Evolutionary conservation across 2,113 vertebrate species (phyloP).

Genomic region (Ophiodon elongatus): DNA sequence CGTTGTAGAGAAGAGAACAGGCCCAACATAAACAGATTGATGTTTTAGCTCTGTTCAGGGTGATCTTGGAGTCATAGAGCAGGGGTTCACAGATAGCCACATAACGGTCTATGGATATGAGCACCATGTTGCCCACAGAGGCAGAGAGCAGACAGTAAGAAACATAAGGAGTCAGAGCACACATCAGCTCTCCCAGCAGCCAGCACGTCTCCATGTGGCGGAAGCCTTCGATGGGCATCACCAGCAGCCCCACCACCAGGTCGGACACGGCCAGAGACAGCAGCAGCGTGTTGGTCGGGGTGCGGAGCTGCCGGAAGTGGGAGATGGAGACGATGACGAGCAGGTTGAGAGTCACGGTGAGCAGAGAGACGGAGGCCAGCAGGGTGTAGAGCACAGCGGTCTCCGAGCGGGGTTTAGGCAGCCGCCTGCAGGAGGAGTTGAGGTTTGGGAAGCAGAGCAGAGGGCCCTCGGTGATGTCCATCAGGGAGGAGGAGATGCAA

Average conservation of each 20-base stretch:
- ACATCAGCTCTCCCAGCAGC: slow-evolving; percentile 51
- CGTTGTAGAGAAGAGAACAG: slow-evolving; percentile 48
- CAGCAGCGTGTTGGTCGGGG: slow-evolving; percentile 73
- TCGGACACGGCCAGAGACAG: slow-evolving; percentile 43
- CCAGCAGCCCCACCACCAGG: slow-evolving; percentile 51
- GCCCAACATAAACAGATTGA: slow-evolving; percentile 20
- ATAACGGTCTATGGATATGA: slow-evolving; percentile 43
- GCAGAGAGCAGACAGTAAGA: background rate
- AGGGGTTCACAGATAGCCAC: slow-evolving; percentile 56
- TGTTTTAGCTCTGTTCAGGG: background rate
- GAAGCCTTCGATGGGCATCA: slow-evolving; percentile 47
- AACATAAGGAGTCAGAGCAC: slow-evolving; percentile 42
- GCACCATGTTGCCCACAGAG: slow-evolving; percentile 49
- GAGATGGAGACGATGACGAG: slow-evolving; percentile 54
- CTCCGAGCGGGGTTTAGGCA: background rate
- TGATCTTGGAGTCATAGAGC: slow-evolving; percentile 46
- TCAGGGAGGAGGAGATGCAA: no score
- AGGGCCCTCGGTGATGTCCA: background rate
- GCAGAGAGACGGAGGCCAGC: slow-evolving; percentile 24
- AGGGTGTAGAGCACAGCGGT: background rate
- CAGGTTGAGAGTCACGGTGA: slow-evolving; percentile 48
- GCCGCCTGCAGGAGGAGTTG: slow-evolving; percentile 52
- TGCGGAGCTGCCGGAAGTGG: slow-evolving; percentile 76
- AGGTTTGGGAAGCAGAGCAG: slow-evolving; percentile 50
- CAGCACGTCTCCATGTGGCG: slow-evolving; percentile 45